Base-by-base conservation (phyloP, 2,113 vertebrate species). In the Megaceryle maxima region DNA sequence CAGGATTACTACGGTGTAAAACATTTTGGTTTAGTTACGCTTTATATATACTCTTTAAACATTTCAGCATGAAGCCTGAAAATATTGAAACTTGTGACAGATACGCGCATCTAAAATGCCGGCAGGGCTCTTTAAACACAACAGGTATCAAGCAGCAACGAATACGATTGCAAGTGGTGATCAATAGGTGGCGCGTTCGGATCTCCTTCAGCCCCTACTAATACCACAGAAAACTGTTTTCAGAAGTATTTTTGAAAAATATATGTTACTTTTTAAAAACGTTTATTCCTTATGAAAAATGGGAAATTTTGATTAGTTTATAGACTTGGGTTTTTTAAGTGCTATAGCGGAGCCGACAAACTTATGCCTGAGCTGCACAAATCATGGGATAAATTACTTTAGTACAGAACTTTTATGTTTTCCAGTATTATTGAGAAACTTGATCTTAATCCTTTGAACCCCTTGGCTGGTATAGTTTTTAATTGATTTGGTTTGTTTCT, bases 131-230 rank as follows among this genome's bases (percentile, higher is more conserved):
- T 0, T 4, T 2, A 4, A 22, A 10, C 50, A 1, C 11, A 72
- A 7, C 48, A 57, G 82, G 41, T 75, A 39, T 64, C 22, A 31
- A 67, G 1, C 18, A 66, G 35, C 44, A 29, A 50, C 7, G 88
- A 66, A 44, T 4, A 6, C 3, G 8, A 50, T 56, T 57, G n/a
- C 74, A 70, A 67, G 18, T 11, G 76, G 1, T 21, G 11, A 67
- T 83, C 98, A 97, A 98, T 97, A 98, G 98, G 97, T 98, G 98
- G 98, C 96, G 96, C 97, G 93, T 93, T 66, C 88, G 69, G 80
- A 96, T 55, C 29, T 26, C 26, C 6, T 29, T 15, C 7, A 21
- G 60, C 12, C 12, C 29, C 72, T 5, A 2, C 2, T 56, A 31
- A 0, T 14, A 3, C 7, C 2, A 4, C 0, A 60, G 13, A 28